A percentile compares a stretch with the other conserved stretches of the same genome.
These are phyloP conservation scores for Sitta europaea DNA, from an alignment of 2,113 vertebrate species.

Conservation along the genomic window DNA sequence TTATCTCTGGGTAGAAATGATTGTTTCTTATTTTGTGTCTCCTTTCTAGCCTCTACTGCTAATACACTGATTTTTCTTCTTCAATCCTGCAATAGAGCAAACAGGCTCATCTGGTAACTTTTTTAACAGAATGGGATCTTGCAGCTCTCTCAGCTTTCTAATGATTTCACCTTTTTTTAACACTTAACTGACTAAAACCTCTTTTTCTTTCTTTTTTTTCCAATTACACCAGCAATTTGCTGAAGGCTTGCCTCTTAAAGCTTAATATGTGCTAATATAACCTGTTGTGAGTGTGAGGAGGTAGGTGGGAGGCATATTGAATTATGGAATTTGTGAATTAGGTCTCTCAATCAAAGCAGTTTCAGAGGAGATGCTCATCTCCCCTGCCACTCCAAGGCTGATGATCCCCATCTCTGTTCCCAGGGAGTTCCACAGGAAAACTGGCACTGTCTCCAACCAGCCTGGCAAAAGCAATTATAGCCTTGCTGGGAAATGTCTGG, in stretches of 20 bases:
- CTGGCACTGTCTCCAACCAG: neutral
- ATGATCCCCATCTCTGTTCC: neutral
- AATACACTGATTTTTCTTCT: constrained; percentile 33
- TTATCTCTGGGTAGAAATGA: constrained; percentile 49
- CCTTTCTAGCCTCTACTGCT: neutral
- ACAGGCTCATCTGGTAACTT: constrained; percentile 7
- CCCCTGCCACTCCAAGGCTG: neutral
- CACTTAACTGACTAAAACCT: neutral
- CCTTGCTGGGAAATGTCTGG: neutral
- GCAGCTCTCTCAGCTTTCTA: neutral
- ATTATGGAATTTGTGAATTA: neutral
- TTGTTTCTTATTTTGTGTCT: constrained; percentile 55
- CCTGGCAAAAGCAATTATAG: neutral
- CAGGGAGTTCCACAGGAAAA: neutral
- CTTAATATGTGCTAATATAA: neutral
- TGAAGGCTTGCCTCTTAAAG: neutral
- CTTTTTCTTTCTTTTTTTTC: neutral
- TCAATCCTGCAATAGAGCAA: neutral
- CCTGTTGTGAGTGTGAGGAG: neutral
- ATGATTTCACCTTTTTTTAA: neutral
- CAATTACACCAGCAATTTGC: neutral
- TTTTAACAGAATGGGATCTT: neutral
- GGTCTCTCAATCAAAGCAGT: neutral
- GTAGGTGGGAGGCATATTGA: neutral
- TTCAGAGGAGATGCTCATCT: neutral